phyloP scores from a whole-genome alignment of 2,888 invertebrate genomes.

The Machimus atricapillus region DNA sequence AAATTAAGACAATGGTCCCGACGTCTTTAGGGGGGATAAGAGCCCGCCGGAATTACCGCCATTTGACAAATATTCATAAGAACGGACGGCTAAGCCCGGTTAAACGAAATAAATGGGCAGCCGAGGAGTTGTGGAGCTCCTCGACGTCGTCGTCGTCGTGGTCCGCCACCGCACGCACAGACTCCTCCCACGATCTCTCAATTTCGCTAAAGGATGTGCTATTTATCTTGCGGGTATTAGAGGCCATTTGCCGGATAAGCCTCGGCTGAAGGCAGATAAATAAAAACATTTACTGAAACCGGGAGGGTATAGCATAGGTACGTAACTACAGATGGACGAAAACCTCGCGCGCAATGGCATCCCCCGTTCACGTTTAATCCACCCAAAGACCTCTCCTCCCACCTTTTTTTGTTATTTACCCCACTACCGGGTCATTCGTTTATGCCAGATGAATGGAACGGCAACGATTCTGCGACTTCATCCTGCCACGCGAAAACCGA shows the following conservation, averaged over 20 bases:
- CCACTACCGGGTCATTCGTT: neutral
- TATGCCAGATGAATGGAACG: neutral
- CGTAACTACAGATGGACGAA: neutral
- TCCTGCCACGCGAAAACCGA: neutral
- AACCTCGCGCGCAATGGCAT: neutral
- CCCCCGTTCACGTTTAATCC: neutral
- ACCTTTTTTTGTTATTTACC: neutral
- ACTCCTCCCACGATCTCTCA: neutral
- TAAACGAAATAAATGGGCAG: conserved; percentile 45
- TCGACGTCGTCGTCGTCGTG: neutral
- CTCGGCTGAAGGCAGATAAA: conserved; percentile 24
- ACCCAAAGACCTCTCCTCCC: neutral
- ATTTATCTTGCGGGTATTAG: conserved; percentile 40
- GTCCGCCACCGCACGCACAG: neutral
- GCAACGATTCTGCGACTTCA: neutral
- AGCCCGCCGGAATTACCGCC: conserved; percentile 23
- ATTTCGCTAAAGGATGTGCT: conserved; percentile 25
- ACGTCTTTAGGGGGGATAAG: conserved; percentile 2
- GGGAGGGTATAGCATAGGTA: neutral
- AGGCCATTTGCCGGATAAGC: conserved; percentile 38
- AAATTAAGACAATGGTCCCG: conserved; percentile 25
- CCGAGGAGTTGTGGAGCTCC: conserved; percentile 35
- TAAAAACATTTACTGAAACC: conserved; percentile 8
- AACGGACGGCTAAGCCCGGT: conserved; percentile 43
- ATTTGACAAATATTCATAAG: conserved; percentile 41